Evolutionary conservation across 53 echinoderm and acorn worm genomes (phyloP).

Genomic region (Mesocentrotus franciscanus): DNA sequence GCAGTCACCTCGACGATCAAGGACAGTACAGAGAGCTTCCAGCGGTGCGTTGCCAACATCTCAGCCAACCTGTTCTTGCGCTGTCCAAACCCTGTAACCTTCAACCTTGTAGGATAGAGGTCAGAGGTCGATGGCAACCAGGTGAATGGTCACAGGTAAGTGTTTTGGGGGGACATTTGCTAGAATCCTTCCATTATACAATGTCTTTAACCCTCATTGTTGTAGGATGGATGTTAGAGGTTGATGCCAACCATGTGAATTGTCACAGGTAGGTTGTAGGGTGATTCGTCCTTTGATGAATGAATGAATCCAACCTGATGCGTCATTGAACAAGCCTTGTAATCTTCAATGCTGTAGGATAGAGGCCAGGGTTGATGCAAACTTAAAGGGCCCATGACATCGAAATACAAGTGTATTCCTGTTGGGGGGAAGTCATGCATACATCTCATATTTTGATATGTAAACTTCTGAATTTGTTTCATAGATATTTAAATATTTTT

Average conservation of each 20-base stretch:
- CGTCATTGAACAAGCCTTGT: no score
- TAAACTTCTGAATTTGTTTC: no score
- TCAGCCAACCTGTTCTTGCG: constrained; percentile 74
- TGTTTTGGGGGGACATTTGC: no score
- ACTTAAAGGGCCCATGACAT: no score
- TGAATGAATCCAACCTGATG: no score
- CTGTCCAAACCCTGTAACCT: constrained; percentile 86
- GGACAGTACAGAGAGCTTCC: constrained; percentile 94
- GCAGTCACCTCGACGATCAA: constrained; percentile 87
- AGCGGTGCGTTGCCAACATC: constrained; percentile 75
- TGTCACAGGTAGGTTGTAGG: constrained; percentile 52
- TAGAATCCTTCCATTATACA: constrained; percentile 66
- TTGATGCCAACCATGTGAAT: constrained; percentile 73
- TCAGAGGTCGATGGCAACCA: constrained; percentile 81
- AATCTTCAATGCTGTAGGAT: no score
- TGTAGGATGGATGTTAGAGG: constrained; percentile 72
- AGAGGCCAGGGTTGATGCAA: no score
- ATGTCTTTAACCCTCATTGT: constrained; percentile 74
- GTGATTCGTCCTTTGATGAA: neutral
- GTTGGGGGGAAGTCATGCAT: no score
- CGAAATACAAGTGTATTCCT: no score
- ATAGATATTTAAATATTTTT: no score
- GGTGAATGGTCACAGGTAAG: constrained; percentile 74
- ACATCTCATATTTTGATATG: no score
- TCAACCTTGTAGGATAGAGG: constrained; percentile 71